A percentile compares a stretch with the other conserved stretches of the same genome.
phyloP scores from a whole-genome alignment of 2,113 vertebrate genomes.

The Cyphomyrus plagiostoma region DNA sequence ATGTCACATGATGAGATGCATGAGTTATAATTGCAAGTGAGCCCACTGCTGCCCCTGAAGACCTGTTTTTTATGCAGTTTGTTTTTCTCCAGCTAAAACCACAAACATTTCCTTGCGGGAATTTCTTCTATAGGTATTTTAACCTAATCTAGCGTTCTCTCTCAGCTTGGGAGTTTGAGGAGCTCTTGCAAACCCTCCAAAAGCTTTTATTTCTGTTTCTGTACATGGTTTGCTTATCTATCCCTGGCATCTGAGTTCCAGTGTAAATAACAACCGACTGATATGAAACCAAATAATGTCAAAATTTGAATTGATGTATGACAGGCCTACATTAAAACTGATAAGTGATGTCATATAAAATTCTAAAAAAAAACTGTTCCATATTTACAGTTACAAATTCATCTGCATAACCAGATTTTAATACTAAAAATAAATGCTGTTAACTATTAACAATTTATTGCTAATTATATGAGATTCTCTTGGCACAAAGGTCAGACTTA shows the following conservation, averaged over 20 bases:
- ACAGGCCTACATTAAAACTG: neutral
- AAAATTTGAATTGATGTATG: neutral
- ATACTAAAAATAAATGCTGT: neutral
- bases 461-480: neutral
- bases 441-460: neutral
- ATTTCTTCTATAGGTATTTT: neutral
- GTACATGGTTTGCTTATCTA: neutral
- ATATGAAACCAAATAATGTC: neutral
- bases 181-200: neutral
- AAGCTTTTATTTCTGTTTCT: neutral
- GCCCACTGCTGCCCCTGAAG: neutral
- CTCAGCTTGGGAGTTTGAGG: neutral
- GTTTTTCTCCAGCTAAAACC: neutral
- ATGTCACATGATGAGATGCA: neutral
- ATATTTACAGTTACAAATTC: neutral
- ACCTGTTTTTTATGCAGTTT: neutral
- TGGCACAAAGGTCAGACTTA: neutral
- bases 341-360: neutral
- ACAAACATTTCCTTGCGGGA: neutral
- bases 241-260: neutral
- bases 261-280: neutral
- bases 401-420: neutral
- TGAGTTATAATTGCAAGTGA: neutral
- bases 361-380: neutral
- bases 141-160: neutral